These are phyloP conservation scores for Drosophila borborema DNA, from an alignment of 2,888 invertebrate species.

Conservation along the genomic window DNA sequence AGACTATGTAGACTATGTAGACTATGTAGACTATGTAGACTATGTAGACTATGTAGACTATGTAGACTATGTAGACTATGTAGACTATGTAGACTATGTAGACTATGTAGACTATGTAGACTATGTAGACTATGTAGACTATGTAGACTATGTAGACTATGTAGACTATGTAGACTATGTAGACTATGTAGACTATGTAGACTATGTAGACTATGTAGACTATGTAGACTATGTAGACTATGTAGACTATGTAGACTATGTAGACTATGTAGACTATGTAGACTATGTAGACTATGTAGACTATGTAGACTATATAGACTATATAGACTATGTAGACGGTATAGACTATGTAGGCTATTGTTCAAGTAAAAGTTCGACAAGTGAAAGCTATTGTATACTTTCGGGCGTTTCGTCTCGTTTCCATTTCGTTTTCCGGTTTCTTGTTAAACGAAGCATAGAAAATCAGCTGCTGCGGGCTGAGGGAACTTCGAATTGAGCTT, in stretches of 20 bases:
- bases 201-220: background rate
- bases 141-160: background rate
- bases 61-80: background rate
- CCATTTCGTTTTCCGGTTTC: conserved; percentile 11
- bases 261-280: background rate
- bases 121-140: background rate
- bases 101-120: background rate
- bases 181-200: background rate
- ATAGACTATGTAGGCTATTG: background rate
- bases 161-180: background rate
- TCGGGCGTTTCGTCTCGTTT: conserved; percentile 35
- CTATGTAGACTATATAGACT: background rate
- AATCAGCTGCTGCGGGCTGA: conserved; percentile 28
- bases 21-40: background rate
- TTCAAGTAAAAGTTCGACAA: conserved; percentile 35
- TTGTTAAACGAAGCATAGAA: conserved; percentile 72
- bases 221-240: background rate
- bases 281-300: background rate
- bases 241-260: background rate
- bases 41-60: background rate
- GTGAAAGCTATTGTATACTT: conserved; percentile 74
- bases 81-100: background rate
- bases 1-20: background rate
- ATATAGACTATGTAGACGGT: background rate
- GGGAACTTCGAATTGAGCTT: background rate